Conservation (phyloP, 2,888 invertebrate species). For the Cylloceria caligata region DNA sequence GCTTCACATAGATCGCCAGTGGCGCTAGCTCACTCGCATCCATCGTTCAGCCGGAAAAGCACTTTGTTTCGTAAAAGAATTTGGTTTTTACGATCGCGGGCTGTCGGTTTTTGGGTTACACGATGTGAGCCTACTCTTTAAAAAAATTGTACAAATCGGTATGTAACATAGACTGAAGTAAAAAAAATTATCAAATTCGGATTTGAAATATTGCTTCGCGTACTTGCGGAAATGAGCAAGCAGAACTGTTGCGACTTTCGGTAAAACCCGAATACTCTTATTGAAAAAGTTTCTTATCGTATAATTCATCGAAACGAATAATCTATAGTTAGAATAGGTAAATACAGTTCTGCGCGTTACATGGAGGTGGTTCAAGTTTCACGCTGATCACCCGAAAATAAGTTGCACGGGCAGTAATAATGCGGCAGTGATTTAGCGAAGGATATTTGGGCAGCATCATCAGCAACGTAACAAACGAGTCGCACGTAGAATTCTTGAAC, state of each 20-base stretch:
- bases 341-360: conserved; percentile 80
- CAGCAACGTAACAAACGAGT: neutral
- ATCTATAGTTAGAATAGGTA: conserved; percentile 35
- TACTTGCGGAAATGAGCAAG: neutral
- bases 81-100: too few relatives aligned
- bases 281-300: neutral
- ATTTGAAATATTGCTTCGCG: neutral
- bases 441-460: conserved; percentile 4
- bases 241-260: conserved; percentile 2
- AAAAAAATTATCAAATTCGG: neutral
- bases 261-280: neutral
- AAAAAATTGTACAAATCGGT: too few relatives aligned
- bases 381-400: conserved; percentile 31
- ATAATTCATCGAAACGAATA: neutral
- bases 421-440: conserved; percentile 46
- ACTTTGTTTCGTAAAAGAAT: too few relatives aligned
- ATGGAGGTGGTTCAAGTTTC: conserved; percentile 70
- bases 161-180: too few relatives aligned
- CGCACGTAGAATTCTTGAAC: conserved; percentile 12
- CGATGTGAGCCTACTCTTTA: too few relatives aligned
- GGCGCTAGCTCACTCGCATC: too few relatives aligned
- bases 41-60: too few relatives aligned
- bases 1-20: too few relatives aligned
- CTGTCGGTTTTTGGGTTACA: too few relatives aligned
- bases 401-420: conserved; percentile 1